A percentile compares a stretch with the other conserved stretches of the same genome.
phyloP scores from a whole-genome alignment of 2,113 vertebrate species.

The Setophaga coronata region DNA sequence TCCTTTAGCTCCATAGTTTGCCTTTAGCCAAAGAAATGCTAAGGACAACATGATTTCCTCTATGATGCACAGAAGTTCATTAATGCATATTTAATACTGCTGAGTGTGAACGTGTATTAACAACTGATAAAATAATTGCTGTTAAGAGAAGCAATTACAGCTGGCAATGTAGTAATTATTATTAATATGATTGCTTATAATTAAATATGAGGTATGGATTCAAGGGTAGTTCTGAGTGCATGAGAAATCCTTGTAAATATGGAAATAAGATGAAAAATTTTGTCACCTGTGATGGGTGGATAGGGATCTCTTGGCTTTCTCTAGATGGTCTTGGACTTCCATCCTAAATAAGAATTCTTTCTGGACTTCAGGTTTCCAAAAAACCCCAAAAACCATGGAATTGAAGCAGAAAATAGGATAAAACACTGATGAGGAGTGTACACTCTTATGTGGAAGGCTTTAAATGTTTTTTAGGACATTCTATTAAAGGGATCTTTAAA shows the following conservation, averaged over 20 bases:
- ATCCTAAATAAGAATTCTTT: not conserved
- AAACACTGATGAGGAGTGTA: not conserved
- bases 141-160: not conserved
- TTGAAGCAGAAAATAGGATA: not conserved
- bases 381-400: not conserved
- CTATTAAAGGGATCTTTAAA: not conserved
- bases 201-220: not conserved
- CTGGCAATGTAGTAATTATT: not conserved
- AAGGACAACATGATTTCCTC: not conserved
- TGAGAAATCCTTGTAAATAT: not conserved
- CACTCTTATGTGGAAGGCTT: not conserved
- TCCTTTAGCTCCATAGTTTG: not conserved
- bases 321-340: not conserved
- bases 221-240: not conserved
- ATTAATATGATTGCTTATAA: not conserved
- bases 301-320: not conserved
- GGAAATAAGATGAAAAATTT: not conserved
- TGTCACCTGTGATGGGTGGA: rapidly evolving
- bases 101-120: not conserved
- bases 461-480: not conserved
- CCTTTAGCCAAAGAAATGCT: not conserved
- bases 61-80: not conserved
- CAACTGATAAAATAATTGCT: not conserved
- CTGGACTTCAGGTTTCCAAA: not conserved
- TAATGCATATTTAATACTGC: not conserved